Evolutionary conservation across 2,888 invertebrate species (phyloP).

Genomic region (Hofmannophila pseudospretella): DNA sequence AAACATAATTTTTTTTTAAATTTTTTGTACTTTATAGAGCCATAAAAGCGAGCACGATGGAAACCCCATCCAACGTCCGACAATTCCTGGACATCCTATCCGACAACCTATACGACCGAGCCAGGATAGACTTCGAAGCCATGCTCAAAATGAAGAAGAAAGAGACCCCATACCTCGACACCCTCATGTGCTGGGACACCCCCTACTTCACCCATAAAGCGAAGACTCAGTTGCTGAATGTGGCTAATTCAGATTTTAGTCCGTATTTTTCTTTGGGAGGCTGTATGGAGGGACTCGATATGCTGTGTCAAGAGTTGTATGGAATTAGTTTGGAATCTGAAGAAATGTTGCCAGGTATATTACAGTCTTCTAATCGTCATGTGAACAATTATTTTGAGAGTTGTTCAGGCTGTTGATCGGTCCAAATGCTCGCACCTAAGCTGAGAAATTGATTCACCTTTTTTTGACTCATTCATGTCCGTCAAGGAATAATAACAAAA

Average conservation of each 20-base stretch:
- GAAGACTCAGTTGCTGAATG: conserved; percentile 83
- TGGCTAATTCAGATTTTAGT: conserved; percentile 84
- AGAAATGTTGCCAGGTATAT: conserved; percentile 81
- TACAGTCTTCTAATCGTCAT: too few species aligned
- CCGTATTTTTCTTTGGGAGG: conserved; percentile 94
- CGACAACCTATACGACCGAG: conserved; percentile 82
- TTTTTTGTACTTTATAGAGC: conserved; percentile 80
- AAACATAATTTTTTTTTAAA: too few species aligned
- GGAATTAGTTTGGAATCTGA: conserved; percentile 87
- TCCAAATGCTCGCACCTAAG: too few species aligned
- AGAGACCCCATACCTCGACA: conserved; percentile 45
- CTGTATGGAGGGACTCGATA: conserved; percentile 98
- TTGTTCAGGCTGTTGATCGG: too few species aligned
- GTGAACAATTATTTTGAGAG: too few species aligned
- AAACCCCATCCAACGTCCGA: conserved; percentile 86
- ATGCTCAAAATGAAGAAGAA: conserved; percentile 86
- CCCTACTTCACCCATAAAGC: conserved; percentile 89
- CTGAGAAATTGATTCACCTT: too few species aligned
- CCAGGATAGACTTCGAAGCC: conserved; percentile 84
- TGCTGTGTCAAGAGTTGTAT: conserved; percentile 89
- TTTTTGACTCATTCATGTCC: too few species aligned
- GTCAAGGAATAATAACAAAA: too few species aligned
- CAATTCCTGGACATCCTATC: conserved; percentile 89
- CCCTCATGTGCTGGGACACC: conserved; percentile 89
- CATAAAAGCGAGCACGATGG: conserved; percentile 91